These are phyloP conservation scores for Pipra filicauda DNA, from an alignment of 2,113 vertebrate species.

Conservation along the genomic window DNA sequence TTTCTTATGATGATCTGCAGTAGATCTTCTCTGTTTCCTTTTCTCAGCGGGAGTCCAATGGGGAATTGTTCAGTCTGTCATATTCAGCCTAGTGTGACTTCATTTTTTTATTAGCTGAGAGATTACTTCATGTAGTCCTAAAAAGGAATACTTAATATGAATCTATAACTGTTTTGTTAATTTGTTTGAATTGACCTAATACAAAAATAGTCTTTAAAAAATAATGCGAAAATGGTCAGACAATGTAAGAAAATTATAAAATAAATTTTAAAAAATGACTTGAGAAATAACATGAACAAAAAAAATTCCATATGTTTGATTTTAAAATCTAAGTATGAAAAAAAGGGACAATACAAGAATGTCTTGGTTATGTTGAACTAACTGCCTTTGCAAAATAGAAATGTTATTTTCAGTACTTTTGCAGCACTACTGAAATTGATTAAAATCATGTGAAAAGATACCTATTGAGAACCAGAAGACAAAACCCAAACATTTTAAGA, in stretches of 20 bases:
- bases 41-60: neutral
- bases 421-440: neutral
- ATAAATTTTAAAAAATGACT: neutral
- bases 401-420: neutral
- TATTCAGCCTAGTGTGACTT: neutral
- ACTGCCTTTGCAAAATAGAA: neutral
- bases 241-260: neutral
- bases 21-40: neutral
- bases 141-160: neutral
- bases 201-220: neutral
- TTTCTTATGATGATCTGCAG: neutral
- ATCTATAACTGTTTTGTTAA: neutral
- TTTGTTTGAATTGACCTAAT: neutral
- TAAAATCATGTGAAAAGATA: constrained; percentile 30
- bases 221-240: neutral
- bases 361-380: neutral
- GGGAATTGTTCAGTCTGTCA: neutral
- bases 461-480: neutral
- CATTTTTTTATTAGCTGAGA: neutral
- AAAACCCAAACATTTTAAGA: constrained; percentile 3
- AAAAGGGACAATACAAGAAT: neutral
- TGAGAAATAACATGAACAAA: neutral
- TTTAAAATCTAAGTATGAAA: constrained; percentile 9
- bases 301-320: neutral
- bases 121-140: neutral